These are phyloP conservation scores for Brachymystax lenok DNA, from an alignment of 2,797 vertebrate species.

Conservation along the genomic window DNA sequence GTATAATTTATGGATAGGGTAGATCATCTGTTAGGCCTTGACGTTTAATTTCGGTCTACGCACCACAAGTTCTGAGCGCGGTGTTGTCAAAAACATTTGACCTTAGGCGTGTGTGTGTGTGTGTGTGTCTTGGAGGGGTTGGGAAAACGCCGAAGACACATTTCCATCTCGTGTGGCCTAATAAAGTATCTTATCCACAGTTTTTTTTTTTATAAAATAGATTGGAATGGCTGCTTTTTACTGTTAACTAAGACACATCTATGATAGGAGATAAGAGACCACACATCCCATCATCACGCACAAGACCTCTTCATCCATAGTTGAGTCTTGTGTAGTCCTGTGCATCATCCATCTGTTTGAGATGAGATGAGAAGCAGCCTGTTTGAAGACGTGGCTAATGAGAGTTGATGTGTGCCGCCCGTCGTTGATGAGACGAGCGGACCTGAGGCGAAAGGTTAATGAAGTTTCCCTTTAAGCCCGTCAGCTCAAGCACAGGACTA, in stretches of 20 bases:
- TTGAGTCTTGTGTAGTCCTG: background rate
- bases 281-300: background rate
- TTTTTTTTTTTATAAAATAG: background rate
- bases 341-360: too few species aligned
- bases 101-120: too few species aligned
- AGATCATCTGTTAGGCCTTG: too few species aligned
- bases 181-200: background rate
- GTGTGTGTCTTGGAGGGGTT: too few species aligned
- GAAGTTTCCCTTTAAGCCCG: conserved; percentile 43
- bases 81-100: too few species aligned
- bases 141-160: too few species aligned
- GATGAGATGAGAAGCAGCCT: background rate
- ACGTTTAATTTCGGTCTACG: too few species aligned
- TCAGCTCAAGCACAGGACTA: conserved; percentile 23
- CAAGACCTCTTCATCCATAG: background rate
- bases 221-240: too few species aligned
- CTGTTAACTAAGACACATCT: too few species aligned
- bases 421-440: conserved; percentile 49
- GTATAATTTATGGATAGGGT: background rate
- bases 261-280: background rate
- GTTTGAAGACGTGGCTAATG: conserved; percentile 65
- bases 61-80: too few species aligned
- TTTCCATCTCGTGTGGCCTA: too few species aligned
- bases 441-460: conserved; percentile 66
- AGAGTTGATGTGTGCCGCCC: conserved; percentile 28